Base-by-base conservation (phyloP, 2,113 vertebrate genomes). In the Myotis lucifugus region DNA sequence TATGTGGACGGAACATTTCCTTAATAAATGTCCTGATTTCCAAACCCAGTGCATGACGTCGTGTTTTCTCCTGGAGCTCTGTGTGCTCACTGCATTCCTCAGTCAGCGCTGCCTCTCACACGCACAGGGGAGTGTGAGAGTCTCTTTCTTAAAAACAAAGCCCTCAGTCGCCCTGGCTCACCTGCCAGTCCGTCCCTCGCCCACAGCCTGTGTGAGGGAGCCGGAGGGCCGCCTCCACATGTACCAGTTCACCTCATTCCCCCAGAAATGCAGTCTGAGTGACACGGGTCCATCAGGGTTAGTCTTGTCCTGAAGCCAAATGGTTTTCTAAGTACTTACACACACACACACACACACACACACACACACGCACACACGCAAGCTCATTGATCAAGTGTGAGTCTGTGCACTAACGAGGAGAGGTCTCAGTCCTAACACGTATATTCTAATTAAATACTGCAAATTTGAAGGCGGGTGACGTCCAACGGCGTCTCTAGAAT, bases 71-170 rank as follows among this genome's bases (percentile, higher is more conserved):
- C 15, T 52, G 23, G 23, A 7, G 9, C 9, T 1, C 18, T 52
- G 64, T 13, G 4, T 18, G 25, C 0, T 37, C 11, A 21, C 0
- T 0, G 2, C 5, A 7, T 14, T 48, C 32, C 64, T 27, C 9
- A 23, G 1, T 1, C 18, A 9, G 8, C 3, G 14, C 42, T 56
- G 9, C 13, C 25, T 54, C n/a, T 54, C 21, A 34, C 15, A 10
- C 0, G 3, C 5, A 67, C 12, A 37, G 19, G 3, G 52, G 46
- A 46, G 42, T 42, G 42, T 42, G 42, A 6, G 1, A 1, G 42
- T 42, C 42, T 42, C 42, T 42, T 42, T 52, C 50, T 17, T 52
- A 14, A 52, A 17, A 15, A 52, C 5, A 18, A 52, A 17, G 18
- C 17, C 56, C 56, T 59, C 56, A 59, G 23, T 25, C 21, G 25